Evolutionary conservation across 2,113 vertebrate genomes (phyloP).

Genomic region (Eclectus roratus): DNA sequence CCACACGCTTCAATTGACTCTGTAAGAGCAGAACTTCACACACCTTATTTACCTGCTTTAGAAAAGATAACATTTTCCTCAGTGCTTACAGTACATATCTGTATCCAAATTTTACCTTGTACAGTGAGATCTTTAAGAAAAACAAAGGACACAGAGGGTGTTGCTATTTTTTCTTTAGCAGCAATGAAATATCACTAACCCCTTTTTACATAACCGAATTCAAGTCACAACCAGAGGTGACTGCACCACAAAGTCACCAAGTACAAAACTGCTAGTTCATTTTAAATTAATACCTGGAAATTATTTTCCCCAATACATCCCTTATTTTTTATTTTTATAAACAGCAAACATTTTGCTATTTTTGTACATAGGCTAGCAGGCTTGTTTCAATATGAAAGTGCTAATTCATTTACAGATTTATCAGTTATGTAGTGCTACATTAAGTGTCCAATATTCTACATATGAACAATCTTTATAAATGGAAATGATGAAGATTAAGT

Average conservation of each 20-base stretch:
- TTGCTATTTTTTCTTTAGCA: conserved; percentile 82
- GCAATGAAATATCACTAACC: conserved; percentile 86
- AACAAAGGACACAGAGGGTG: conserved; percentile 79
- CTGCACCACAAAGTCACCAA: conserved; percentile 84
- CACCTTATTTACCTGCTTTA: conserved; percentile 90
- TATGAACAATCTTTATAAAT: conserved; percentile 95
- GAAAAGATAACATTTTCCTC: conserved; percentile 80
- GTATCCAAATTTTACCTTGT: conserved; percentile 80
- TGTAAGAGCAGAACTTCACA: conserved; percentile 83
- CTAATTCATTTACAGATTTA: conserved; percentile 99
- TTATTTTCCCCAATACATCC: conserved; percentile 82
- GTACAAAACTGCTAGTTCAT: conserved; percentile 82
- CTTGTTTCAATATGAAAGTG: conserved; percentile 99
- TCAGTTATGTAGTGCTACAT: conserved; percentile 98
- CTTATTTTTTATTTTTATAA: conserved; percentile 88
- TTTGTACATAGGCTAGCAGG: conserved; percentile 98
- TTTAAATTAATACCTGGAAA: conserved; percentile 83
- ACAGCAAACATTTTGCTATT: conserved; percentile 96
- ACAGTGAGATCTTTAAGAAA: conserved; percentile 86
- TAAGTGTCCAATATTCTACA: conserved; percentile 98
- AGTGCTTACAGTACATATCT: conserved; percentile 85
- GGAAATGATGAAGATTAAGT: conserved; percentile 89
- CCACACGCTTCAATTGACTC: conserved; percentile 85
- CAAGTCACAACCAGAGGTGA: conserved; percentile 89
- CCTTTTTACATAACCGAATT: conserved; percentile 85